Evolutionary conservation across 2,113 vertebrate genomes (phyloP), one percentile per base, ranked within the genome.

Genomic region (Cnemophilus loriae): DNA sequence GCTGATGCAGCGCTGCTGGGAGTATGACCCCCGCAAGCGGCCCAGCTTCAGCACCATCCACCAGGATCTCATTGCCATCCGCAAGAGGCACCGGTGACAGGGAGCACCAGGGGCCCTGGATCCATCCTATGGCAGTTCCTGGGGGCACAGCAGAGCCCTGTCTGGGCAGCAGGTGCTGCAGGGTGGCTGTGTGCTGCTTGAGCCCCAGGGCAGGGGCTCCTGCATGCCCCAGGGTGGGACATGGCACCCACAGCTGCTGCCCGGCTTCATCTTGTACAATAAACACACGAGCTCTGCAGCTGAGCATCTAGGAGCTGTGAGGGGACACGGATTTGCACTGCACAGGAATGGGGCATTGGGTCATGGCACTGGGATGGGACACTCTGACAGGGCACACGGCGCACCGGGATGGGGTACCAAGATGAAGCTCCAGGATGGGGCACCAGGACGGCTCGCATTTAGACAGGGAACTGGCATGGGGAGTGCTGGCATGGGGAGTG

Each of bases 1-100:
- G 60, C 97, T 99, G 69, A 99, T 99, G 99, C 97, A 91, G 93
- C 98, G 95, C 49, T 99, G 99, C 97, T 99, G 99, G 99, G 98
- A 98, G 91, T 98, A 99, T 1, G 98, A 99, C 4, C 98, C 99
- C 6, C 84, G 26, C 84, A 98, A 98, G 44, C 98, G 99, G 28
- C 99, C 99, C 11, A 97, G 93, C 67, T 99, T 99, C 94, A 94
- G 93, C 84, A 76, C 92, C 91, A 95, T 99, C 28, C 97, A 96
- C 69, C 95, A 97, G 75, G 98, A 99, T 21, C 98, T 99, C 61
- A 75, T 63, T 32, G 39, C 60, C 75, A 97, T 99, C 77, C 97
- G 98, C 71, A 98, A 97, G 84, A 98, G 93, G 92, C 93, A 98
- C 7, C 95, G 97, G 59, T 98, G 97, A 98, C 42, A 35, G 4